phyloP scores from a whole-genome alignment of 2,797 vertebrate species.

The Melanotaenia nigrans region DNA sequence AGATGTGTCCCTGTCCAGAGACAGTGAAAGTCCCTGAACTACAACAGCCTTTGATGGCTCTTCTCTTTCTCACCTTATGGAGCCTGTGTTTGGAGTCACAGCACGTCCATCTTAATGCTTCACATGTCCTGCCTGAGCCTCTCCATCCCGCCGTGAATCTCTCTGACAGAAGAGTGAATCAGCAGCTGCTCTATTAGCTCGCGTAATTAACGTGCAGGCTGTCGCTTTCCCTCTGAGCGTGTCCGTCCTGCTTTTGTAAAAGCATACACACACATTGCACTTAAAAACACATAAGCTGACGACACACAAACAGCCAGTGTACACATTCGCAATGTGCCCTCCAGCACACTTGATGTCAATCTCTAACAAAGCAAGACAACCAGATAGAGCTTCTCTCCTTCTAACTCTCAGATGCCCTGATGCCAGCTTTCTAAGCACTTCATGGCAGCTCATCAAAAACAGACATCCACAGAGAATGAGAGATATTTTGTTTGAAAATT shows the following conservation, averaged over 20 bases:
- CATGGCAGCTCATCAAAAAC: constrained; percentile 14
- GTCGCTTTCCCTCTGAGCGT: constrained; percentile 31
- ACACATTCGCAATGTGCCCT: constrained; percentile 37
- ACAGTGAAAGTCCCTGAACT: constrained; percentile 25
- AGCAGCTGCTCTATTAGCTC: constrained; percentile 71
- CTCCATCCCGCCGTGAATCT: constrained; percentile 48
- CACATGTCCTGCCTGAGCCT: constrained; percentile 35
- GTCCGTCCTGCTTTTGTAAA: constrained; percentile 36
- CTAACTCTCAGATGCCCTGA: constrained; percentile 27
- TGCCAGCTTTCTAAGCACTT: constrained; percentile 31
- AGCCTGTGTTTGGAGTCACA: constrained; percentile 39
- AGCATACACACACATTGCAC: background rate
- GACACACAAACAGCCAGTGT: constrained; percentile 5
- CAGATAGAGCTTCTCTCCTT: constrained; percentile 31
- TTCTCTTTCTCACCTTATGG: constrained; percentile 37
- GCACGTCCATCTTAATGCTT: constrained; percentile 52
- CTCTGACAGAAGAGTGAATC: constrained; percentile 58
- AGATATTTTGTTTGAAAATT: constrained; percentile 16
- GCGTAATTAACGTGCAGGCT: constrained; percentile 65
- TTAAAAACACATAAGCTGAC: background rate
- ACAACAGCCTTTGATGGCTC: constrained; percentile 25
- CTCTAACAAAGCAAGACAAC: constrained; percentile 42
- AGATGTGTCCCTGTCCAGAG: constrained; percentile 25
- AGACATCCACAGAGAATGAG: background rate
- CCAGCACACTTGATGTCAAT: constrained; percentile 48